Base-by-base conservation (phyloP, 2,113 vertebrate species). In the Notiomystis cincta region DNA sequence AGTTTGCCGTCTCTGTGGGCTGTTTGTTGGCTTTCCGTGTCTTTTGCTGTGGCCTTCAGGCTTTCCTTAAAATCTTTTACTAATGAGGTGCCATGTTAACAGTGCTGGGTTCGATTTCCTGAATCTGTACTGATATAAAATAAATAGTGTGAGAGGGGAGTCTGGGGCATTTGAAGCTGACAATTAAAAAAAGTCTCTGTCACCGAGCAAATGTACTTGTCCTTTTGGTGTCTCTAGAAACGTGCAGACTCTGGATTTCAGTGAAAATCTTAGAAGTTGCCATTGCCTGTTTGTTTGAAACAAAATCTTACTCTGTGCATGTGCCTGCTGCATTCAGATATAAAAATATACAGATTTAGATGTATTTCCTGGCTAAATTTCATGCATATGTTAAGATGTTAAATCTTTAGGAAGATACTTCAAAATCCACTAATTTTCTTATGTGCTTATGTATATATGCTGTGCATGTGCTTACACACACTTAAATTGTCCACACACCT, bases 241-340 rank as follows among this genome's bases (percentile, higher is more conserved):
- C 0, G 0, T 4, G 1, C 1, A 2, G 6, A 6, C 6, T 48
- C 25, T 10, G 15, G 10, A 13, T 15, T 31, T 54, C 3, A 28
- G 33, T 8, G 14, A 11, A 50, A 80, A 22, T 38, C 45, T 67
- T 78, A 27, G 31, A 42, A 35, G 17, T 27, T 69, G 58, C 7
- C 0, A 0, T 33, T 53, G 38, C 6, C 13, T 38, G 6, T 9
- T 58, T 76, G 21, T 79, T 54, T 51, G 51, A 56, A 71, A 22
- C 8, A 2, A 19, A 30, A 23, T 82, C 19, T 71, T 37, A 7
- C 0, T 12, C 7, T n/a, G 7, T 18, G 30, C 7, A 3, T 6
- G 4, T 47, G 12, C 5, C 4, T 37, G 22, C 21, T 30, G 40
- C 16, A 16, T 58, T 58, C 33, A 60, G 25, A 35, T 28, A 18